Evolutionary conservation across 2,797 vertebrate species (phyloP), one percentile per base, ranked within the genome.

Genomic region (Liasis olivaceus): DNA sequence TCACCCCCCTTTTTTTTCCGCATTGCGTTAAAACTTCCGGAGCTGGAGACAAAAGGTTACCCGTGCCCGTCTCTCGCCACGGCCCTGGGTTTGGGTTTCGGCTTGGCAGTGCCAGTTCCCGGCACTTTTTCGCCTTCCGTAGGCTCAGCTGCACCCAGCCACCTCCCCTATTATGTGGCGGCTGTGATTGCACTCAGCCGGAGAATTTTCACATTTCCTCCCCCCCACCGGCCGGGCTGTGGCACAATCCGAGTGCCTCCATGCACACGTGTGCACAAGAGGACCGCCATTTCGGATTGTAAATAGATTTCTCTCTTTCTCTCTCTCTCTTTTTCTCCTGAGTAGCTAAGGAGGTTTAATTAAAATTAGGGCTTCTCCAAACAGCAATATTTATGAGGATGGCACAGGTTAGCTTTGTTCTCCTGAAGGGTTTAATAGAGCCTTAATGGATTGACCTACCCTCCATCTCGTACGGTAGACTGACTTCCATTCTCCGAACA

Each of bases 311-410:
- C 15, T 86, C 54, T 36, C 31, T 72, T 3, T 20, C 6, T 22
- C 47, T 56, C 13, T 54, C 51, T 47, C 22, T 42, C 11, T 63
- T 1, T 51, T 7, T 60, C 1, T 3, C 97, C 97, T 97, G 96
- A 98, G 97, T 98, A 98, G 98, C 98, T 98, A 98, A 98, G 98
- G 97, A 98, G 98, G 98, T 98, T 99, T 99, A 99, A 99, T 99
- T 99, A 99, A 98, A 99, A 99, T 98, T 98, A 97, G 97, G 97
- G 97, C 97, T 98, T 97, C 98, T 98, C 98, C 98, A 98, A 98
- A 98, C 97, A 97, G 97, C 97, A 97, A 98, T 97, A 98, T 98
- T 98, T 98, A 99, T 98, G 98, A 99, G 99, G 97, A 98, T 95
- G 98, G 98, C 97, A 98, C 98, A 97, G 97, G 97, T 98, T 96